Evolutionary conservation across 1,140 invertebrate genomes (phyloP).

Genomic region (Andrena cerasifolii): DNA sequence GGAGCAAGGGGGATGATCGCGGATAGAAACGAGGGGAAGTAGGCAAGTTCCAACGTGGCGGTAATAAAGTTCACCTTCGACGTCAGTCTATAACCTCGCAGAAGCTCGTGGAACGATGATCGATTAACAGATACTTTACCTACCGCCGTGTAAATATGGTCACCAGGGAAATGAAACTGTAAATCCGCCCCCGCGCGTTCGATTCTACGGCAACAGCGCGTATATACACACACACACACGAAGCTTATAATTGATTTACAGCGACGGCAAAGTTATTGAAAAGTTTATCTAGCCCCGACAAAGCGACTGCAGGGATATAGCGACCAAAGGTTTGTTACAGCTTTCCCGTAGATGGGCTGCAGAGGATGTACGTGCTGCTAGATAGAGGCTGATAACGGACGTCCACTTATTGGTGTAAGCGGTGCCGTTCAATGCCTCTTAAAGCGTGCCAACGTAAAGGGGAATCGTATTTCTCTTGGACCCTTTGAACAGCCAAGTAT

Average conservation of each 20-base stretch:
- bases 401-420: constrained; percentile 50
- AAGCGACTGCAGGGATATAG: background rate
- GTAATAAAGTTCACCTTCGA: background rate
- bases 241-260: too few relatives aligned
- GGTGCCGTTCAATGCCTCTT: constrained; percentile 36
- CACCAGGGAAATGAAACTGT: background rate
- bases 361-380: background rate
- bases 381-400: constrained; percentile 51
- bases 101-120: background rate
- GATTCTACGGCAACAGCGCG: background rate
- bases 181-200: background rate
- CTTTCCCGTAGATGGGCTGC: background rate
- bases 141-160: background rate
- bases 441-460: constrained; percentile 25
- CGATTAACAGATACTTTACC: background rate
- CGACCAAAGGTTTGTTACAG: background rate
- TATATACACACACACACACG: background rate
- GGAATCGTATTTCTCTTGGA: constrained; percentile 44
- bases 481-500: constrained; percentile 55
- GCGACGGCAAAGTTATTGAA: background rate
- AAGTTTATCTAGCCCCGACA: background rate
- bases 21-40: background rate
- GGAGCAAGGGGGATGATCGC: background rate
- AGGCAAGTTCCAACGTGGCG: background rate
- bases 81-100: background rate